phyloP scores from a whole-genome alignment of 2,797 vertebrate genomes.

The Acrossocheilus fasciatus region DNA sequence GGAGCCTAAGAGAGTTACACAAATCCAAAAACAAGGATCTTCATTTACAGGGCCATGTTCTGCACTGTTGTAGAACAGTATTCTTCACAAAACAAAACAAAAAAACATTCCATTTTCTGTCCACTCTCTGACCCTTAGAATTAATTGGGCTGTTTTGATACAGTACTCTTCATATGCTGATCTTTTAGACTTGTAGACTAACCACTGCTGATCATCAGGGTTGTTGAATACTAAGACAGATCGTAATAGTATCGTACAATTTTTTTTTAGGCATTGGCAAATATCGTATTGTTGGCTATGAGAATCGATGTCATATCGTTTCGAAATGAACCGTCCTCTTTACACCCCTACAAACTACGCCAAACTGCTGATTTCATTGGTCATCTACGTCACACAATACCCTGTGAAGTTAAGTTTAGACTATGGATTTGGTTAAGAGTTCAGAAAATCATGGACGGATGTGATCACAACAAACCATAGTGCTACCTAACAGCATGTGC shows the following conservation, averaged over 20 bases:
- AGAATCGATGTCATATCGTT: too few species aligned
- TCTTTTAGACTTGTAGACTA: background rate
- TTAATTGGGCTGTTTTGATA: background rate
- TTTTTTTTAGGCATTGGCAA: too few species aligned
- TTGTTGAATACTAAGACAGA: background rate
- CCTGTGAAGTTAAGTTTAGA: too few species aligned
- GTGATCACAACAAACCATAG: background rate
- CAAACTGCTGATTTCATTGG: too few species aligned
- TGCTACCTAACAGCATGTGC: background rate
- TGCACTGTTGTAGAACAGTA: background rate
- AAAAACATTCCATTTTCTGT: background rate
- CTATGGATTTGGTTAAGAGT: too few species aligned
- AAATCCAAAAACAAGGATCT: background rate
- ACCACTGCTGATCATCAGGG: background rate
- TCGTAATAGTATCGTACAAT: too few species aligned
- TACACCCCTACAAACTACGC: too few species aligned
- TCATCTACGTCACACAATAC: too few species aligned
- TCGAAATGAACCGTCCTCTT: too few species aligned
- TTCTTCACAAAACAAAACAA: too few species aligned
- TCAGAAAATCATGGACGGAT: too few species aligned
- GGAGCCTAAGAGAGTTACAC: constrained; percentile 81
- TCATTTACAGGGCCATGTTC: background rate
- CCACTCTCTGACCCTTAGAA: background rate
- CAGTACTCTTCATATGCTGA: background rate
- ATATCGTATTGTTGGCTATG: too few species aligned